A percentile compares a stretch with the other conserved stretches of the same genome.
Evolutionary conservation across 30 jellyfish, hydroid and myxozoan genomes (phyloP).

Genomic region (Calvadosia cruxmelitensis): DNA sequence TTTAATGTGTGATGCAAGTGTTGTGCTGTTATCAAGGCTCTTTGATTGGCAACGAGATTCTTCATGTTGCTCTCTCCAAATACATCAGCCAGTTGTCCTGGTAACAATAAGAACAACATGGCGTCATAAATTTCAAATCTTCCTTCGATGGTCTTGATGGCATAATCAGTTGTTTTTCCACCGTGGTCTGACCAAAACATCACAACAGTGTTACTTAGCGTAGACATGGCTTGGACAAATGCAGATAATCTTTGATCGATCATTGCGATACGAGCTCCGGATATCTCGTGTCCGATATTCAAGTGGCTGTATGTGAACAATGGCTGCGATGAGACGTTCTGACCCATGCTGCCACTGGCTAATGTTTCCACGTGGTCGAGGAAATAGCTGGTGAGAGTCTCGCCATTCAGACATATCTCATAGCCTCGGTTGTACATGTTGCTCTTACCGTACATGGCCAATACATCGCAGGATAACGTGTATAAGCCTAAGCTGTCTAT

Average conservation of each 20-base stretch:
- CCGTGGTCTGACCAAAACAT: constrained; percentile 88
- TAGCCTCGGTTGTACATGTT: constrained; percentile 52
- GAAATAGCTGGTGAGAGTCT: constrained; percentile 51
- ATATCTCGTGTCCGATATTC: constrained; percentile 71
- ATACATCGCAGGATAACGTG: constrained; percentile 47
- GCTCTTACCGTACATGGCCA: constrained; percentile 41
- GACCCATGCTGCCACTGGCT: constrained; percentile 4
- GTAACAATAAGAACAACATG: constrained; percentile 41
- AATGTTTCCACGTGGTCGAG: constrained; percentile 28
- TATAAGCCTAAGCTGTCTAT: constrained; percentile 48
- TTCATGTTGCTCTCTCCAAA: constrained; percentile 2
- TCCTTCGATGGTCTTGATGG: constrained; percentile 59
- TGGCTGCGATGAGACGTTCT: constrained; percentile 8
- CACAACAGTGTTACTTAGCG: constrained; percentile 42
- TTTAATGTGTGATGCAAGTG: constrained; percentile 36
- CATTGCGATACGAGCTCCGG: constrained; percentile 57
- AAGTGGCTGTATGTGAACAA: constrained; percentile 70
- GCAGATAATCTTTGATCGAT: constrained; percentile 35
- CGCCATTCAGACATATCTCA: constrained; percentile 53
- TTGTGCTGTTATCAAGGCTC: constrained; percentile 30
- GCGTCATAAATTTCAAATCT: constrained; percentile 72
- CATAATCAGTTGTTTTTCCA: constrained; percentile 51
- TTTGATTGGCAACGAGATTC: constrained; percentile 31
- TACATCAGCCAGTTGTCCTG: constrained; percentile 3
- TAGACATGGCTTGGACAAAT: constrained; percentile 7